Base-by-base conservation (phyloP, 2,888 invertebrate genomes). In the Brenthis ino region DNA sequence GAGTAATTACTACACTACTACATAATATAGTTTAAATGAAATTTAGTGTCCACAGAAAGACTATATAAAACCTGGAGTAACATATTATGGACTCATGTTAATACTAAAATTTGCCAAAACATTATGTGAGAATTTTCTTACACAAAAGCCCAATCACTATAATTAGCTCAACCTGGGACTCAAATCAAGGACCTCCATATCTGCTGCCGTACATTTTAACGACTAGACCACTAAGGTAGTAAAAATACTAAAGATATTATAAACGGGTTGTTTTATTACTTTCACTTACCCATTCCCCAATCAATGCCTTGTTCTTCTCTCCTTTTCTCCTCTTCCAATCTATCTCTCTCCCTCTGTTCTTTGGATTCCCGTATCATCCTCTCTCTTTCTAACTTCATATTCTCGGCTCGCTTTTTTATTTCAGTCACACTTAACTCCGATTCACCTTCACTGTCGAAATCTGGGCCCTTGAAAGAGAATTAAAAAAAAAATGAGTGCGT, bases 361-460 rank as follows among this genome's bases (percentile, higher is more conserved):
- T 81, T 76, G 24, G 86, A 85, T 75, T 92, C 84, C 75, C 80
- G 74, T 77, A 87, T 88, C 78, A 93, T 89, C 74, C 88, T 89
- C 75, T 94, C 90, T 74, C 87, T 78, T 53, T 92, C 88, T 66
- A 89, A 78, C 79, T 92, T 88, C 84, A 92, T 87, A 61, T 87
- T 85, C 67, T 85, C 82, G 2, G 94, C 88, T 76, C 85, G 83
- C 73, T 93, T 88, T 75, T 96, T 96, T 64, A 97, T 88, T 86
- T 98, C 96, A 0, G 97, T 96, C 0, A 97, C 94, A 0, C 96
- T 94, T 4, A 97, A 88, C 72, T 96, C 96, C 0, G 97, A 96
- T 88, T 98, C 98, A 3, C 95, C 96, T 84, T 99, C 98, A 74
- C 95, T 94, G 82, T 99, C 99, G 60, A 96, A 96, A 14, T 94